phyloP scores from a whole-genome alignment of 2,888 invertebrate species.

The Anthophora plumipes region DNA sequence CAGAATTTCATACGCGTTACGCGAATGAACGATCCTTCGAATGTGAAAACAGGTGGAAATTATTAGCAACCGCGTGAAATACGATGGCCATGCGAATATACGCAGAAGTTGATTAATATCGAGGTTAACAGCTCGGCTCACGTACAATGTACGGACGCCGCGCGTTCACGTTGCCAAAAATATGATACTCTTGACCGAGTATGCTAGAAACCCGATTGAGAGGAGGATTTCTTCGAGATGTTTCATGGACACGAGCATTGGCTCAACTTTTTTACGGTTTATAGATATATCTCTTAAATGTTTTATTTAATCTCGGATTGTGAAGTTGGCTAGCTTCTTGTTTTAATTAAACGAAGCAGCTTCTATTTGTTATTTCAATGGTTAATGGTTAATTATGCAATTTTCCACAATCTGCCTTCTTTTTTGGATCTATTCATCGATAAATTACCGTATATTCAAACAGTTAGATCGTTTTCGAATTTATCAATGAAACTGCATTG shows the following conservation, averaged over 20 bases:
- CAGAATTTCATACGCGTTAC: constrained; percentile 7
- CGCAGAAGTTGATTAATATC: constrained; percentile 38
- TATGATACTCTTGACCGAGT: constrained; percentile 37
- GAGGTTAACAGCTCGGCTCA: constrained; percentile 35
- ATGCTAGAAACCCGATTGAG: constrained; percentile 17
- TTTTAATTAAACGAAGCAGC: no score
- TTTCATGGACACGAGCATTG: neutral
- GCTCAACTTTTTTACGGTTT: no score
- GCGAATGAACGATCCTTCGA: neutral
- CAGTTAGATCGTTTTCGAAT: no score
- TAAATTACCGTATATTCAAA: no score
- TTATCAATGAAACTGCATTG: no score
- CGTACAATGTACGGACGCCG: constrained; percentile 8
- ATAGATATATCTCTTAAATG: neutral
- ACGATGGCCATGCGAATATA: constrained; percentile 11
- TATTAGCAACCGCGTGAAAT: neutral
- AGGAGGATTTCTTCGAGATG: neutral
- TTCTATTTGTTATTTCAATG: no score
- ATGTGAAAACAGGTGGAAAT: neutral
- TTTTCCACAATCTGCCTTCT: no score
- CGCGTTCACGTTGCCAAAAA: constrained; percentile 27
- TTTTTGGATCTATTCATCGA: no score
- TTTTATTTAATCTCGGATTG: neutral
- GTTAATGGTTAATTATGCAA: no score
- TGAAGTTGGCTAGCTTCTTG: no score